Evolutionary conservation across 2,797 vertebrate genomes (phyloP).

Genomic region (Peromyscus attwateri): DNA sequence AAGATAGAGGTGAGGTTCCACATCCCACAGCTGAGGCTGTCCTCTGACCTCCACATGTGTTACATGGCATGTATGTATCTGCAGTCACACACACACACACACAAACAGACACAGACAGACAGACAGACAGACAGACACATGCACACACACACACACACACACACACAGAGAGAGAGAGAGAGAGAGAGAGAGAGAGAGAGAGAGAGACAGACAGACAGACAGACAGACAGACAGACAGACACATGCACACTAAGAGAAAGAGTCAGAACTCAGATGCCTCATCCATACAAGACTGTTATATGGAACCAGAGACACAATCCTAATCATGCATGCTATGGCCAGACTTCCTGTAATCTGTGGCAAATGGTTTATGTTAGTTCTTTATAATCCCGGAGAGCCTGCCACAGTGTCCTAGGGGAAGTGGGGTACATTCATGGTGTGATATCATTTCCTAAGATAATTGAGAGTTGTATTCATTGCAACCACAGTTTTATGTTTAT

Average conservation of each 20-base stretch:
- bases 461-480: not conserved
- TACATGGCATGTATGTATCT: not conserved
- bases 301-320: not conserved
- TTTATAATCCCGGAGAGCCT: not conserved
- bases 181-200: too few relatives aligned
- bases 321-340: not conserved
- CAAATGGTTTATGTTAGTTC: not conserved
- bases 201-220: not conserved
- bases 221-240: not conserved
- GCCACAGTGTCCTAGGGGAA: not conserved
- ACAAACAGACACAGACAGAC: not conserved
- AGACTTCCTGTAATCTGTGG: not conserved
- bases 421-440: not conserved
- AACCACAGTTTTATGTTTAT: not conserved
- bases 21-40: not conserved
- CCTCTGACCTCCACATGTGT: not conserved
- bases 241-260: not conserved
- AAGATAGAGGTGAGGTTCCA: not conserved
- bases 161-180: too few relatives aligned
- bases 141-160: not conserved
- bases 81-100: not conserved
- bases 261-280: not conserved
- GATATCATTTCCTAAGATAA: not conserved
- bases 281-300: not conserved
- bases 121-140: too few relatives aligned